Evolutionary conservation across 1,140 invertebrate genomes (phyloP), one percentile per base, ranked within the genome.

Genomic region (Anadara kagoshimensis): DNA sequence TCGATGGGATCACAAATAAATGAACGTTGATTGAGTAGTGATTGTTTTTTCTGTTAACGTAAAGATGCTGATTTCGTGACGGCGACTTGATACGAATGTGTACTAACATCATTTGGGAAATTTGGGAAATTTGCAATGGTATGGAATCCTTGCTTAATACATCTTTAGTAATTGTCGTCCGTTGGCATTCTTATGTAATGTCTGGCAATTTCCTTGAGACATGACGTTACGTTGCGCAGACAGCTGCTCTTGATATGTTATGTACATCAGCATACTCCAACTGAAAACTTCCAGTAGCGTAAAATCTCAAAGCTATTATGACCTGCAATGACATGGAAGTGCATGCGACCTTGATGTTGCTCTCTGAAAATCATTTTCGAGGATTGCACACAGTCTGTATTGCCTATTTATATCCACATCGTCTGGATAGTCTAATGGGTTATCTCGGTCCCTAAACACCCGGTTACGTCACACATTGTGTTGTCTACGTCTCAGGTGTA

Each of bases 41-140:
- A n/a, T n/a, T n/a, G 20, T 57, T 56, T 57, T 76, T 76, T n/a
- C 51, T 26, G 26, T 47, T 64, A 4, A 72, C 74, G 49, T 57
- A 76, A 18, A 69, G 16, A 47, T 67, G 57, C 57, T 68, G 57
- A 22, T 61, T 57, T 7, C n/a, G 20, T 45, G 20, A 22, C 22
- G 69, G 63, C 5, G 43, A 51, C 16, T 51, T 54, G 5, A 76
- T 61, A n/a, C 77, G 63, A n/a, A 92, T 68, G 78, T 16, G 88
- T 76, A 7, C 89, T 90, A 24, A 90, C 65, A n/a, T n/a, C 89
- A n/a, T n/a, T n/a, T n/a, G n/a, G n/a, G n/a, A n/a, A n/a, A 62
- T 89, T 85, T 29, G 90, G 89, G 78, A 91, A 90, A 10, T 53
- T 14, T 10, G 54, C 59, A 16, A 51, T 22, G 8, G 0, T 2